phyloP scores from a whole-genome alignment of 2,888 invertebrate genomes.

The Phania funesta region DNA sequence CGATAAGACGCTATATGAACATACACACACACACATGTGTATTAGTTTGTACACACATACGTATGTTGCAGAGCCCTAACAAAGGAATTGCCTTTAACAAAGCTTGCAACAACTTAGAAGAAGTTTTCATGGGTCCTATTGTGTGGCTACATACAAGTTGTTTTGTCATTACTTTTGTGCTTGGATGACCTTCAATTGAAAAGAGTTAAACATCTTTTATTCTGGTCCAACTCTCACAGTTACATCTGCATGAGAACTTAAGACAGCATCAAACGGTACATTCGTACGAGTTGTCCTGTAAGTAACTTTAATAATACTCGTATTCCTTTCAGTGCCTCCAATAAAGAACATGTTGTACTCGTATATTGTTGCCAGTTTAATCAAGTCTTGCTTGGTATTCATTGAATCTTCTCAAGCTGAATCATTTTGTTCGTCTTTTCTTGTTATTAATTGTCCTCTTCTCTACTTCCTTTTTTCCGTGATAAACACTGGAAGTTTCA shows the following conservation, averaged over 20 bases:
- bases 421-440: conserved; percentile 44
- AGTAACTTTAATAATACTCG: conserved; percentile 2
- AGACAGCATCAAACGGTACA: not conserved
- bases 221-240: conserved; percentile 23
- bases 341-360: not conserved
- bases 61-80: not conserved
- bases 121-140: conserved; percentile 39
- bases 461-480: not conserved
- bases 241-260: not conserved
- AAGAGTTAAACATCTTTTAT: conserved; percentile 43
- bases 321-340: not conserved
- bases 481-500: conserved; percentile 19
- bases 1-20: not conserved
- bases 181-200: conserved; percentile 74
- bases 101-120: not conserved
- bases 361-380: conserved; percentile 23
- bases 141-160: not conserved
- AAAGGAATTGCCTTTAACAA: conserved; percentile 12
- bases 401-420: conserved; percentile 53
- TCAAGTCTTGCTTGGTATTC: conserved; percentile 39
- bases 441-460: conserved; percentile 31
- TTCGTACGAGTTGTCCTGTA: conserved; percentile 13
- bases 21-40: not conserved
- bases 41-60: not conserved
- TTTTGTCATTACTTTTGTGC: conserved; percentile 72